phyloP scores from a whole-genome alignment of 2,113 vertebrate genomes.

The Gopherus evgoodei region DNA sequence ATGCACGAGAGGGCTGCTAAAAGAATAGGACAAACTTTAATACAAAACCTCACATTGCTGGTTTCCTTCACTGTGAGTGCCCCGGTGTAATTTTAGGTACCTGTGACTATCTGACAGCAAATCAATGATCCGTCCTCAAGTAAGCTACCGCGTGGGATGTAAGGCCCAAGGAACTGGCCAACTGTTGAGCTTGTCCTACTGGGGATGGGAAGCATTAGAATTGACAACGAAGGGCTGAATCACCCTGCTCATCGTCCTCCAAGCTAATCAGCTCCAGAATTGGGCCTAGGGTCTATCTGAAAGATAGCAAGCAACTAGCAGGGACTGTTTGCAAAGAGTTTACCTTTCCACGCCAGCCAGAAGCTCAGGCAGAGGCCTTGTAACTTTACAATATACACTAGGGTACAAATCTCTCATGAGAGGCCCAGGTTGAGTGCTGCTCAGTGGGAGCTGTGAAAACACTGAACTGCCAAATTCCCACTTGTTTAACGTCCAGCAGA shows the following conservation, averaged over 20 bases:
- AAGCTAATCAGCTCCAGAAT: background rate
- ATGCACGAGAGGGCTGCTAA: fast-evolving
- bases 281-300: background rate
- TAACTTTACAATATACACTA: background rate
- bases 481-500: fast-evolving
- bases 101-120: background rate
- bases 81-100: background rate
- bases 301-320: background rate
- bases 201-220: fast-evolving
- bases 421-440: background rate
- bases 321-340: background rate
- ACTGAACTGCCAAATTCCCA: fast-evolving
- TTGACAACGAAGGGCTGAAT: background rate
- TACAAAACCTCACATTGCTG: background rate
- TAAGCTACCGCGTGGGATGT: background rate
- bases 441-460: fast-evolving
- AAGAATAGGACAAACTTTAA: fast-evolving
- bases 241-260: background rate
- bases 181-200: background rate
- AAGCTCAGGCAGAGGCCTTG: fast-evolving
- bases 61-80: background rate
- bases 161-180: background rate
- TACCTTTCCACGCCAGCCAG: fast-evolving
- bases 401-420: fast-evolving
- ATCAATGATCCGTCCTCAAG: background rate